Evolutionary conservation across 2,113 vertebrate genomes (phyloP).

Genomic region (Oenanthe melanoleuca): DNA sequence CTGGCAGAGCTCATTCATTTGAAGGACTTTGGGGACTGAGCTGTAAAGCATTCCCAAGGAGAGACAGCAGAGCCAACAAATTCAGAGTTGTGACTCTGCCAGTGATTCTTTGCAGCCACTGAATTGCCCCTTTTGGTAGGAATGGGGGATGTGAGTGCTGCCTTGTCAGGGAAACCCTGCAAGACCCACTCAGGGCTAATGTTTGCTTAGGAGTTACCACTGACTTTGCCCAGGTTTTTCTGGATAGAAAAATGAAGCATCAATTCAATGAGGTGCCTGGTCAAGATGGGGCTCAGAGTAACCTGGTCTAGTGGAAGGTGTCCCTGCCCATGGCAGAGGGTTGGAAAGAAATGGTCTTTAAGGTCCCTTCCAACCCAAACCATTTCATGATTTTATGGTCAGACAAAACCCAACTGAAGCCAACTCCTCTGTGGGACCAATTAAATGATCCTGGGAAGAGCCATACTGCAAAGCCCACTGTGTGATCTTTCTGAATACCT

Average conservation of each 20-base stretch:
- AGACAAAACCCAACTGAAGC: not conserved
- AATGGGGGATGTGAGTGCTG: not conserved
- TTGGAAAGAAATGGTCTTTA: not conserved
- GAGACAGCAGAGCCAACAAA: not conserved
- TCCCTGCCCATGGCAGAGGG: not conserved
- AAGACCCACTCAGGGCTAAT: not conserved
- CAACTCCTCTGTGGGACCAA: not conserved
- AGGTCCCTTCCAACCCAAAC: not conserved
- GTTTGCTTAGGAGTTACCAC: not conserved
- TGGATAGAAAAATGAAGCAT: not conserved
- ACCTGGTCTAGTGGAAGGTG: not conserved
- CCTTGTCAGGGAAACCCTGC: not conserved
- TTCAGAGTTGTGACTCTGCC: not conserved
- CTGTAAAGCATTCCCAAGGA: not conserved
- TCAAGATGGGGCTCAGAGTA: not conserved
- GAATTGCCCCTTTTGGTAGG: not conserved
- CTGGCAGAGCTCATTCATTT: not conserved
- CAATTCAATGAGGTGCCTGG: not conserved
- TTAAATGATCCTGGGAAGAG: not conserved
- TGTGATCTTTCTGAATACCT: not conserved
- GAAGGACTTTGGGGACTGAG: not conserved
- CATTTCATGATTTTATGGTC: not conserved
- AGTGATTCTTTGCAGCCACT: fast-evolving
- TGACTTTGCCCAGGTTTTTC: not conserved
- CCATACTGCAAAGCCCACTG: not conserved